Evolutionary conservation across 1,140 invertebrate species (phyloP), one percentile per base, ranked within the genome.

Genomic region (Drosophila grimshawi): DNA sequence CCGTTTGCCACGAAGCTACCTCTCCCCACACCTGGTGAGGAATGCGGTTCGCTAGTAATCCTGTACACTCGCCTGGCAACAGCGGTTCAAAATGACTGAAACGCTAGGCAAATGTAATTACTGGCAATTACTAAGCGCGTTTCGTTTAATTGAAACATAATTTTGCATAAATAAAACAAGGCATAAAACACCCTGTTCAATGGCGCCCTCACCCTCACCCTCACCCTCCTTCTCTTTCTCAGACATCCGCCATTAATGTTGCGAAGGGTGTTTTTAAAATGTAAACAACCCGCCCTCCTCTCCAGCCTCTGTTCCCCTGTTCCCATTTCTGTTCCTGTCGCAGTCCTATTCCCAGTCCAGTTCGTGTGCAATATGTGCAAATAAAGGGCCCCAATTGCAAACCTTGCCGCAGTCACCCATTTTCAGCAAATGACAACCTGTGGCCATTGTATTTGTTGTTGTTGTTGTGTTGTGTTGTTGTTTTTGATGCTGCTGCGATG

Each of bases 71-170:
- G 27, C n/a, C 30, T 64, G 65, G 78, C 55, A 72, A 72, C 73
- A 79, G 67, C 69, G 41, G 65, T 59, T 29, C 41, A 68, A 70
- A 78, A 80, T 80, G 66, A 69, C 55, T 51, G 62, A 55, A 37
- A 7, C 48, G 61, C 63, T 57, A 19, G 43, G 73, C 56, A 43
- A 52, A 56, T 71, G 74, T 77, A 90, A 88, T 90, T 66, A 56
- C 67, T 80, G 69, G 76, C 81, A 90, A 90, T 90, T 86, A 90
- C 86, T 72, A 48, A 35, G 72, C 81, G 76, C 82, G 81, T 81
- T 90, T 59, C 75, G 71, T 86, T 90, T 90, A 91, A 91, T 91
- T 91, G 89, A 91, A 91, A 91, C 89, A 91, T 91, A 91, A 91
- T 91, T 91, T 91, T 89, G 85, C 85, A 89, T 89, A 89, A 89